Evolutionary conservation across 2,113 vertebrate species (phyloP), one percentile per base, ranked within the genome.

Genomic region (Prionailurus viverrinus): DNA sequence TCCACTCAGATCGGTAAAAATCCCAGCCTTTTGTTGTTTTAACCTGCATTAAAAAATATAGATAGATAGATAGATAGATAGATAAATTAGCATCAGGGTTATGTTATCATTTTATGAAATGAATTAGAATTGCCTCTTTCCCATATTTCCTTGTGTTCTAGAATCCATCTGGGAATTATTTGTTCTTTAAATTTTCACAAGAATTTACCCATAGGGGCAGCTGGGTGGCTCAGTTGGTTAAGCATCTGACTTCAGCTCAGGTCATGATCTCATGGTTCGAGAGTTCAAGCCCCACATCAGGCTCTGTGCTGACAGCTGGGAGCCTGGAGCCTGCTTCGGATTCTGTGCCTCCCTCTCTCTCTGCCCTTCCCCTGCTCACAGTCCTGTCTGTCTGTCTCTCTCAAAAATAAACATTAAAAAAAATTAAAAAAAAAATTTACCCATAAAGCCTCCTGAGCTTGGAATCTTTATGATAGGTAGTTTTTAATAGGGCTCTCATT

Each of bases 111-210:
- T 88, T 92, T 61, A 94, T 76, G 65, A 66, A 86, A 58, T 29
- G 5, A 81, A 74, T 51, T 68, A 76, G 25, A 82, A 69, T 33
- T 92, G 39, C 21, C 61, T 6, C 16, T 92, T 88, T 92, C 76
- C 33, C 68, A 58, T 85, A 90, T 53, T 79, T 92, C 45, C 73
- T 63, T 78, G 25, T 55, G 18, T 68, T 83, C 66, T 83, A 73
- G 36, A 92, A 82, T 39, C 58, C 68, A n/a, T 66, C 19, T 94
- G 68, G 39, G 33, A 68, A 82, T 69, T 69, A 29, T 51, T 23
- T 92, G 5, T 73, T 61, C 27, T 68, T 94, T 96, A 58, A 63
- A 79, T 94, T 94, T 93, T 79, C 48, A 58, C 7, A 84, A 78
- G 9, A 96, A 61, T 61, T 85, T 95, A 69, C 39, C 23, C n/a